Evolutionary conservation across 2,113 vertebrate genomes (phyloP).

Genomic region (Atherinomorus stipes): DNA sequence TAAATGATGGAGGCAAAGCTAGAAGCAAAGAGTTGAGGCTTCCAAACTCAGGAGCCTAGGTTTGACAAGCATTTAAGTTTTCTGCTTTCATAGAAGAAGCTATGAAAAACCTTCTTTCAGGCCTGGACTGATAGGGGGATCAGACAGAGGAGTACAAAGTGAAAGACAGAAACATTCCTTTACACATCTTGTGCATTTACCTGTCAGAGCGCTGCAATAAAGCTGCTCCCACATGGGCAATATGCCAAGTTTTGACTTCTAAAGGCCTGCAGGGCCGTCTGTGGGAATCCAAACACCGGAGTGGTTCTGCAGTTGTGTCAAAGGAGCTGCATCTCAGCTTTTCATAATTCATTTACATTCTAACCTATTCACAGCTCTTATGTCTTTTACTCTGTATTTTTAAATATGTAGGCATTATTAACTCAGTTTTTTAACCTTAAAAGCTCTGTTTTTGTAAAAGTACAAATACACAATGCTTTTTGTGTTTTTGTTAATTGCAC

Average conservation of each 20-base stretch:
- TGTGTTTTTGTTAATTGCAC: neutral
- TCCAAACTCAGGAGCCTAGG: constrained; percentile 56
- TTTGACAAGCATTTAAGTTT: constrained; percentile 68
- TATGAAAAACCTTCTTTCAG: constrained; percentile 71
- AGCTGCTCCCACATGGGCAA: constrained; percentile 49
- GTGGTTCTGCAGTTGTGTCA: constrained; percentile 16
- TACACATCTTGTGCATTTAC: constrained; percentile 74
- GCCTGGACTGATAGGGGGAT: constrained; percentile 60
- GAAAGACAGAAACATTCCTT: constrained; percentile 77
- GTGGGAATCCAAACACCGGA: constrained; percentile 29
- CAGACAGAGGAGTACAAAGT: constrained; percentile 44
- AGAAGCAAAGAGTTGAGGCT: constrained; percentile 32
- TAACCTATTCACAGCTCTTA: neutral
- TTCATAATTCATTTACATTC: constrained; percentile 3
- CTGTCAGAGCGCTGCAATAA: constrained; percentile 72
- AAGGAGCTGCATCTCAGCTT: neutral
- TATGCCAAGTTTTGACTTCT: constrained; percentile 48
- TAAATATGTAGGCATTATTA: neutral
- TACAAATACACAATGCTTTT: no score
- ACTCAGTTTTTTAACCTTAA: neutral
- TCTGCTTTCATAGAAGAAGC: constrained; percentile 45
- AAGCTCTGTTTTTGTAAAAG: neutral
- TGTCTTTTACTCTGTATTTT: constrained; percentile 10
- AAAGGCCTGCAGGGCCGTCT: constrained; percentile 39
- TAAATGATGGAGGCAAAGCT: constrained; percentile 15